Base-by-base conservation (phyloP, 2,888 invertebrate genomes). In the Eucera pruinosa region DNA sequence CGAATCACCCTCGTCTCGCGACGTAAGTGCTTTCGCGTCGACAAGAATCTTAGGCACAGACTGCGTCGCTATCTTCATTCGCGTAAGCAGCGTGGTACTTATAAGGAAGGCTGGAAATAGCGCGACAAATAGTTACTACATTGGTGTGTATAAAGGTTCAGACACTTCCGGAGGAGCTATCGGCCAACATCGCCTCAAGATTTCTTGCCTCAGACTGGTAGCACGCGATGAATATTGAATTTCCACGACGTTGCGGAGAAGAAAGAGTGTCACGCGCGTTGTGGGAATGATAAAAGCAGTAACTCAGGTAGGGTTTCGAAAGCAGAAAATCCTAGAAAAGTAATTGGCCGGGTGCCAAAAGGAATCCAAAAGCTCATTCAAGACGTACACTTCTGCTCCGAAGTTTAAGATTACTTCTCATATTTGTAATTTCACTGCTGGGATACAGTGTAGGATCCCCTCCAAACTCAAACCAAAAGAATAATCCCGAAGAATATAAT, bases 141-240 rank as follows among this genome's bases (percentile, higher is more conserved):
- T 30, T 20, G n/a, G n/a, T n/a, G n/a, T 11, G 64, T 39, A 41
- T 13, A 30, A 2, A 15, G 25, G 11, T n/a, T 20, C 55, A n/a
- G 43, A 7, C 20, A n/a, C 20, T 23, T 6, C 27, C 61, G 13
- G 48, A 41, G n/a, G 33, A 5, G 39, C n/a, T 47, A 62, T 71
- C 72, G 72, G 62, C 62, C 55, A 50, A 23, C 25, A 43, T 55
- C 62, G 25, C 30, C 41, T n/a, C 13, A 48, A 43, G 73, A 71
- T 62, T 62, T 62, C 52, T 45, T 39, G 39, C 39, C 18, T 18
- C 9, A 5, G 9, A 25, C 33, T 30, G 18, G 25, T 48, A 47
- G 23, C 72, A 33, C 45, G 36, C 61, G 39, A 50, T 55, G 55
- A 62, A 71, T 55, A 33, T 55, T 45, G 73, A 71, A 70, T 73